A percentile compares a stretch with the other conserved stretches of the same genome.
phyloP scores from a whole-genome alignment of 2,113 vertebrate species.

The Carassius auratus region DNA sequence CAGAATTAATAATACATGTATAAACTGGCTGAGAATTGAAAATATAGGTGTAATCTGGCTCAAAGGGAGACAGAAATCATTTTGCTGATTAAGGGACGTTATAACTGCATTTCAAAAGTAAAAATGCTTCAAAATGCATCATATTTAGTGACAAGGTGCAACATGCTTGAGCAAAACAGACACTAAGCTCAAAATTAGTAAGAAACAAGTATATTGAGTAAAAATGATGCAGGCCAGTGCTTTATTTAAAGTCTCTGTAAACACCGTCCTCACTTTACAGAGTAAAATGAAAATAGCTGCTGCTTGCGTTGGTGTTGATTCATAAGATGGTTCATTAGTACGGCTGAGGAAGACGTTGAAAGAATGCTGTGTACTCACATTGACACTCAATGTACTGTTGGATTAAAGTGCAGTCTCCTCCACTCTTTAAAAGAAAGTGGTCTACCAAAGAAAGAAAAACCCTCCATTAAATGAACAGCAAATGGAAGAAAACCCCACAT shows the following conservation, averaged over 20 bases:
- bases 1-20: too few species aligned
- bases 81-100: too few species aligned
- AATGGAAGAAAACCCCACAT: constrained; percentile 18
- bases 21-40: too few species aligned
- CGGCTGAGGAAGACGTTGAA: constrained; percentile 67
- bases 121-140: too few species aligned
- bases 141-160: too few species aligned
- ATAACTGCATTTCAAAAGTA: too few species aligned
- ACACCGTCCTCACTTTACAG: neutral
- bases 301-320: neutral
- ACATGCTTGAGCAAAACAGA: too few species aligned
- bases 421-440: constrained; percentile 96
- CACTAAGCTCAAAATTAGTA: too few species aligned
- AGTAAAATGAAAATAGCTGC: neutral
- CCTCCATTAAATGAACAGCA: constrained; percentile 68
- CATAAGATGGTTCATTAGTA: constrained; percentile 40
- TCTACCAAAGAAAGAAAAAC: constrained; percentile 93
- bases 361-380: constrained; percentile 90
- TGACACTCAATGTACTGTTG: constrained; percentile 95
- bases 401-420: constrained; percentile 93
- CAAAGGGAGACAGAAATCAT: too few species aligned
- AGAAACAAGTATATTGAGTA: too few species aligned
- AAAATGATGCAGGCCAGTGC: too few species aligned
- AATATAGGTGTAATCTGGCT: too few species aligned
- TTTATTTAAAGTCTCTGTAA: neutral